Evolutionary conservation across 2,888 invertebrate species (phyloP), one percentile per base, ranked within the genome.

Genomic region (Pterostichus madidus): DNA sequence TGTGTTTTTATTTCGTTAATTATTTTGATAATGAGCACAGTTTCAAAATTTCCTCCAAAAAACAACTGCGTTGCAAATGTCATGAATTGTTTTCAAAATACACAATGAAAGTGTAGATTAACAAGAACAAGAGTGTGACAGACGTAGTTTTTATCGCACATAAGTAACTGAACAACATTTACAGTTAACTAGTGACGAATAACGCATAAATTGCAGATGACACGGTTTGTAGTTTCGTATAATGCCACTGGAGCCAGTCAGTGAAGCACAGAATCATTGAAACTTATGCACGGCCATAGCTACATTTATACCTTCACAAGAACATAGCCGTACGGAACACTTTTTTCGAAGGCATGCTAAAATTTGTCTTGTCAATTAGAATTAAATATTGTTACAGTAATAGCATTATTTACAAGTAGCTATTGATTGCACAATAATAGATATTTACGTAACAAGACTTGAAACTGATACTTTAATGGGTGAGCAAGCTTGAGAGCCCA

Each of bases 131-230:
- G 44, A 59, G 10, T 59, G 31, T 31, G 31, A 59, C 59, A 24
- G 31, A 11, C 10, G 24, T 3, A 4, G 59, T 59, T 59, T 59
- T 59, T 31, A 24, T 59, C 59, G 31, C 31, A 24, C 31, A 31
- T 5, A 59, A 49, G 49, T 49, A 49, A 49, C 49, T n/a, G 13
- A 31, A 59, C 31, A 31, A 59, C 31, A 31, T 75, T 44, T 75
- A 75, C 75, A 52, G 75, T 75, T 75, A 75, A n/a, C n/a, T 75
- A 75, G 52, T 52, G 75, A 75, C 39, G 52, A 68, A 15, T 68
- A 10, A 68, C 35, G 44, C 52, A 53, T 75, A 52, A 75, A 75
- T 75, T 52, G 75, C 49, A 32, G 49, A 75, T 75, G 46, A 75
- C 52, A 75, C 52, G 75, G 75, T 75, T 15, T 24, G 52, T 75